Conservation (phyloP, 92 coral and sea anemone genomes). For the Actinernus sp. region DNA sequence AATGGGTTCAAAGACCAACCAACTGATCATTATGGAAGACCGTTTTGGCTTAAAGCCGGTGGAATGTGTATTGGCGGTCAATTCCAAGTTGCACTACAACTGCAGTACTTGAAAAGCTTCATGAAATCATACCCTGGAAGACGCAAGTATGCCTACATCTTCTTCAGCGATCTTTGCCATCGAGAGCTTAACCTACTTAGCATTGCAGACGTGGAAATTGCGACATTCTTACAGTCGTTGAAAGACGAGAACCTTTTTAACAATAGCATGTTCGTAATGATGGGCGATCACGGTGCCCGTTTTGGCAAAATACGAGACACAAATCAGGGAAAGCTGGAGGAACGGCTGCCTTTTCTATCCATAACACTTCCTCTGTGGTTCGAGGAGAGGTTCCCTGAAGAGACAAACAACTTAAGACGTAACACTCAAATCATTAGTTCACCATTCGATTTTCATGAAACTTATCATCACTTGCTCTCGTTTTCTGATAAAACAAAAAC, state of each 20-base stretch:
- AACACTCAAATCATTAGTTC: slow-evolving; percentile 64
- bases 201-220: slow-evolving; percentile 40
- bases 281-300: slow-evolving; percentile 79
- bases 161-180: slow-evolving; percentile 70
- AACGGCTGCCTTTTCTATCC: slow-evolving; percentile 80
- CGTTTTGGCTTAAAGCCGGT: slow-evolving; percentile 37
- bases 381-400: slow-evolving; percentile 28
- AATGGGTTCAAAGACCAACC: slow-evolving; percentile 71
- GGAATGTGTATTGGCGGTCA: slow-evolving; percentile 29
- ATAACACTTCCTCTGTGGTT: slow-evolving; percentile 70
- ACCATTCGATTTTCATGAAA: slow-evolving; percentile 76
- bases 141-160: slow-evolving; percentile 64
- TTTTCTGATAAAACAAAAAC: slow-evolving; percentile 40
- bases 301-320: slow-evolving; percentile 64
- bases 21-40: slow-evolving; percentile 70
- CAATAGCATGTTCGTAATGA: slow-evolving; percentile 72
- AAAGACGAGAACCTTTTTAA: slow-evolving; percentile 58
- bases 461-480: slow-evolving; percentile 53
- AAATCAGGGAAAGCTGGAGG: slow-evolving; percentile 75
- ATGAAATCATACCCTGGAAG: slow-evolving; percentile 65
- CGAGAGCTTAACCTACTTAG: slow-evolving; percentile 50
- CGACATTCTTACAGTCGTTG: slow-evolving; percentile 48
- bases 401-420: slow-evolving; percentile 20
- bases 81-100: slow-evolving; percentile 49
- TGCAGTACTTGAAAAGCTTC: slow-evolving; percentile 57